phyloP scores from a whole-genome alignment of 1,140 invertebrate genomes.

The Triops longicaudatus region DNA sequence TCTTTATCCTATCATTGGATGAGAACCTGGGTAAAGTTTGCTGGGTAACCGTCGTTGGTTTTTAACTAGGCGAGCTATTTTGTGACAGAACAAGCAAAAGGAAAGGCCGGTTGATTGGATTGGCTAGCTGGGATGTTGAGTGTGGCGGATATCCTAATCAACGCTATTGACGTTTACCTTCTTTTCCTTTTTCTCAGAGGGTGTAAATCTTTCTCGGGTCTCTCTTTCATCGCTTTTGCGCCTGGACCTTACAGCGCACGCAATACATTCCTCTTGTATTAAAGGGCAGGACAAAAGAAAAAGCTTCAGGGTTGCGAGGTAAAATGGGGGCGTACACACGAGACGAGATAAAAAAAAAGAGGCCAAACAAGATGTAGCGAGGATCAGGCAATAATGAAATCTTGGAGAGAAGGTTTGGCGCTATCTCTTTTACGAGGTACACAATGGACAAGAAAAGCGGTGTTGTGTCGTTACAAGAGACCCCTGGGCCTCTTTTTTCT shows the following conservation, averaged over 20 bases:
- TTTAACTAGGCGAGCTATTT: too few relatives aligned
- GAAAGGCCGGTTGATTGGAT: background rate
- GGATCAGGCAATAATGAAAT: background rate
- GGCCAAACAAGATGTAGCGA: background rate
- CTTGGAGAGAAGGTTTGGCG: background rate
- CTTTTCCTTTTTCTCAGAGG: too few relatives aligned
- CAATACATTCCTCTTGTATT: background rate
- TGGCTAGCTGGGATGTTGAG: background rate
- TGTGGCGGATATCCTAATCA: background rate
- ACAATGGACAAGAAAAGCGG: conserved; percentile 11
- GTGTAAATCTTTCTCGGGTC: too few relatives aligned
- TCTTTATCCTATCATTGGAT: too few relatives aligned
- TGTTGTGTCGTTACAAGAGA: conserved; percentile 6
- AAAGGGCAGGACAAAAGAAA: background rate
- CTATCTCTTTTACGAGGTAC: conserved; percentile 12
- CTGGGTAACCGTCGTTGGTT: too few relatives aligned
- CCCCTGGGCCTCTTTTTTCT: background rate
- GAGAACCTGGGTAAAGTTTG: too few relatives aligned
- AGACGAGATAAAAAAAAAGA: background rate
- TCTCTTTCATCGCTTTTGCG: background rate
- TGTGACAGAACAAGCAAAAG: background rate
- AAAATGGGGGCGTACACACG: background rate
- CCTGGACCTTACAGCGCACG: background rate
- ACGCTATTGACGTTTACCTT: background rate
- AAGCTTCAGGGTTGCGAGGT: background rate